These are phyloP conservation scores for Penaeus chinensis DNA, from an alignment of 1,140 invertebrate species.

Conservation along the genomic window DNA sequence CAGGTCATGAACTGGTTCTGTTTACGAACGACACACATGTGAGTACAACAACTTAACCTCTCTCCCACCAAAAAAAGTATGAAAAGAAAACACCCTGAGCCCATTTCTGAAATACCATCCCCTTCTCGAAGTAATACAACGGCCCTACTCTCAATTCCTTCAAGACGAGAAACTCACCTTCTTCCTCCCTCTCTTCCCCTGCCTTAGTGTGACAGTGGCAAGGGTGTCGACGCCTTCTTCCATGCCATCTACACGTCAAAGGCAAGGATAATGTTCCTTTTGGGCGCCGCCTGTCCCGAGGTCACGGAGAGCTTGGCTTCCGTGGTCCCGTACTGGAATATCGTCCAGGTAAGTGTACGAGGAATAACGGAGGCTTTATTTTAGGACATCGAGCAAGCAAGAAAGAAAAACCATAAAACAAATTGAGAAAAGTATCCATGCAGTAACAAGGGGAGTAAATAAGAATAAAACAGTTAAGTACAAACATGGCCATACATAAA, in stretches of 20 bases:
- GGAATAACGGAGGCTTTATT: neutral
- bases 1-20: conserved; percentile 78
- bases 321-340: conserved; percentile 91
- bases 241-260: conserved; percentile 85
- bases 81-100: neutral
- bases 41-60: conserved; percentile 63
- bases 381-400: neutral
- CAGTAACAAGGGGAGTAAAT: no score
- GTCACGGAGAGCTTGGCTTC: conserved; percentile 90
- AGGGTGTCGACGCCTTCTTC: conserved; percentile 89
- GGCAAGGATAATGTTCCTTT: conserved; percentile 77
- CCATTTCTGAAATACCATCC: neutral
- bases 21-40: conserved; percentile 87
- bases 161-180: no score
- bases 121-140: neutral
- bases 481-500: no score
- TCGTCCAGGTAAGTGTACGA: conserved; percentile 79
- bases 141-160: no score
- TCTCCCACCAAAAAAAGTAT: neutral
- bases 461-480: no score
- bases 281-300: conserved; percentile 89
- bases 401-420: neutral
- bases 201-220: conserved; percentile 88
- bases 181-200: neutral
- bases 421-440: no score